These are phyloP conservation scores for Erythrolamprus reginae DNA, from an alignment of 2,113 vertebrate species.

Conservation along the genomic window DNA sequence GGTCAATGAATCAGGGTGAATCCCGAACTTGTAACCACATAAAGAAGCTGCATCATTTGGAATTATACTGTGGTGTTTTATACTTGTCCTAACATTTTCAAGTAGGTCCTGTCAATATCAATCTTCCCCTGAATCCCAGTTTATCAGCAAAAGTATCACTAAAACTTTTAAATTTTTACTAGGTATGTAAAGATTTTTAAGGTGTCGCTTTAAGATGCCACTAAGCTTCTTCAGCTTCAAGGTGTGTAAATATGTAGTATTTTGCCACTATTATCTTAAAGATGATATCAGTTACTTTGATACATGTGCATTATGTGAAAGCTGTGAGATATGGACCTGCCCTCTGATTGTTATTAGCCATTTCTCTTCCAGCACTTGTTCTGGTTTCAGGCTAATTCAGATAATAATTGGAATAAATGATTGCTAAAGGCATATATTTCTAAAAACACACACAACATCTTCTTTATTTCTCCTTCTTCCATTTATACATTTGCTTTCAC, in stretches of 20 bases:
- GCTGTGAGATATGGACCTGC: neutral
- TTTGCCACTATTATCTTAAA: neutral
- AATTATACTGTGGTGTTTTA: neutral
- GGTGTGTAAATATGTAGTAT: neutral
- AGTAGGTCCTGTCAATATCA: neutral
- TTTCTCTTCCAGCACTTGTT: neutral
- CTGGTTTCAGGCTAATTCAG: too few species aligned
- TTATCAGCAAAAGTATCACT: neutral
- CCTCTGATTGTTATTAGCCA: neutral
- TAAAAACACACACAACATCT: too few species aligned
- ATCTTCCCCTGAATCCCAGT: neutral
- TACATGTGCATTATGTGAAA: neutral
- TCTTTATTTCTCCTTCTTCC: too few species aligned
- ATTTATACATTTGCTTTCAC: too few species aligned
- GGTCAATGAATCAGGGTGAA: neutral
- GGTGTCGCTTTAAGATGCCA: neutral
- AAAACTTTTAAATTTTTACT: neutral
- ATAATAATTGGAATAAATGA: too few species aligned
- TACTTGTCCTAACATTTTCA: neutral
- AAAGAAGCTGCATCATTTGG: neutral
- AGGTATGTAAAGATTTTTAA: neutral
- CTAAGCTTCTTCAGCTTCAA: neutral
- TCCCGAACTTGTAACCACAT: neutral
- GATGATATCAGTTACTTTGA: neutral
- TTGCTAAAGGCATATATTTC: too few species aligned